A percentile compares a stretch with the other conserved stretches of the same genome.
Evolutionary conservation across 2,113 vertebrate species (phyloP).

Genomic region (Trochalopteron elliotii): DNA sequence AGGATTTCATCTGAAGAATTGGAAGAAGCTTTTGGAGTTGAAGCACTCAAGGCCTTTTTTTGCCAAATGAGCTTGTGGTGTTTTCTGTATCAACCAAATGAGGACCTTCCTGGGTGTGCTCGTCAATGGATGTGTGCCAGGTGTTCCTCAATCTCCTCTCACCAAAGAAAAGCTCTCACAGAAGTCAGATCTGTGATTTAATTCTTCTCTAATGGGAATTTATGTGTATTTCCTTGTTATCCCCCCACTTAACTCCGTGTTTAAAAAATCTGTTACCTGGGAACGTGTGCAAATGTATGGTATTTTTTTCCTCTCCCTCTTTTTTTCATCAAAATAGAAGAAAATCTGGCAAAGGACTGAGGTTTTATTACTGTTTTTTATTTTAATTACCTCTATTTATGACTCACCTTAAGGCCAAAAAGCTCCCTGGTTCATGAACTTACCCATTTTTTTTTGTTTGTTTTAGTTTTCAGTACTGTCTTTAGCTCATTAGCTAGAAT

Average conservation of each 20-base stretch:
- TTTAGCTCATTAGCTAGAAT: background rate
- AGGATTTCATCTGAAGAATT: background rate
- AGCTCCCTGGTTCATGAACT: background rate
- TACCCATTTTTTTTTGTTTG: background rate
- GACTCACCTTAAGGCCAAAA: background rate
- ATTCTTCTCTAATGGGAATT: background rate
- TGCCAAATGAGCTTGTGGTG: rapidly evolving
- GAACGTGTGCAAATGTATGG: background rate
- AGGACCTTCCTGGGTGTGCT: background rate
- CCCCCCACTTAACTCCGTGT: background rate
- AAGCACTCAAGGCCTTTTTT: background rate
- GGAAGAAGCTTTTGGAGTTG: background rate
- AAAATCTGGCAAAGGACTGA: background rate
- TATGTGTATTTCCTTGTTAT: too few relatives aligned
- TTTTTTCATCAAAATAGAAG: background rate
- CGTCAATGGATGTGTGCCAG: background rate
- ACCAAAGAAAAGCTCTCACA: background rate
- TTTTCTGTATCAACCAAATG: background rate
- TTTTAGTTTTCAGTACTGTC: background rate
- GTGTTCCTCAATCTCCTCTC: background rate
- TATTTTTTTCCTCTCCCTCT: background rate
- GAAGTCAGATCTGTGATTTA: background rate
- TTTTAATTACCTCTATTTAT: background rate
- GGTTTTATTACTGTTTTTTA: background rate
- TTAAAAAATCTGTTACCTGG: rapidly evolving